Evolutionary conservation across 2,888 invertebrate species (phyloP).

Genomic region (Perithous albicinctus): DNA sequence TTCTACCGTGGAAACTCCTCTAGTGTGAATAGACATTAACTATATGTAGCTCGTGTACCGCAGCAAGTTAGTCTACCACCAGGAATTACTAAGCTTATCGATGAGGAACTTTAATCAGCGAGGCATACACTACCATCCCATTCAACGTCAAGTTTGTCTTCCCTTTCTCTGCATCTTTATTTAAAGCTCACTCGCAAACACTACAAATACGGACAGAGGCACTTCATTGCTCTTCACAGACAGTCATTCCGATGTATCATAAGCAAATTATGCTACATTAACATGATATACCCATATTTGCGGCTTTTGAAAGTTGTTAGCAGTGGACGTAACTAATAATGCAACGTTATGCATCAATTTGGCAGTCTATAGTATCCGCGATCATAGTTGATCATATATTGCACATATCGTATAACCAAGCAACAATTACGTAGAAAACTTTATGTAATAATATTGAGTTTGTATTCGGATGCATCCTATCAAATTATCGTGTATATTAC

Average conservation of each 20-base stretch:
- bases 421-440: background rate
- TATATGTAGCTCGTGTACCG: background rate
- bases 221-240: slow-evolving; percentile 15
- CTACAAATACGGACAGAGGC: background rate
- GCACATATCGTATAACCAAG: slow-evolving; percentile 18
- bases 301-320: background rate
- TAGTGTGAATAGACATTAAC: background rate
- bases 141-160: slow-evolving; percentile 2
- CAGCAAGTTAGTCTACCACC: slow-evolving; percentile 13
- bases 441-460: slow-evolving; percentile 29
- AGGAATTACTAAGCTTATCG: slow-evolving; percentile 49
- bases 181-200: background rate
- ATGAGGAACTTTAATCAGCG: slow-evolving; percentile 58
- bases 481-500: slow-evolving; percentile 1
- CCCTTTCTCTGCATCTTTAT: slow-evolving; percentile 13
- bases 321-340: slow-evolving; percentile 1
- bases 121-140: slow-evolving; percentile 22
- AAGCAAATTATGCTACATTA: background rate
- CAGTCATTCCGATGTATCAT: background rate
- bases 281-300: slow-evolving; percentile 4
- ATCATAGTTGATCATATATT: slow-evolving; percentile 32
- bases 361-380: background rate
- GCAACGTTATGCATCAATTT: background rate
- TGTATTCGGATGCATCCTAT: background rate
- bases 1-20: slow-evolving; percentile 16